Evolutionary conservation across 2,113 vertebrate genomes (phyloP).

Genomic region (Chaetura pelagica): DNA sequence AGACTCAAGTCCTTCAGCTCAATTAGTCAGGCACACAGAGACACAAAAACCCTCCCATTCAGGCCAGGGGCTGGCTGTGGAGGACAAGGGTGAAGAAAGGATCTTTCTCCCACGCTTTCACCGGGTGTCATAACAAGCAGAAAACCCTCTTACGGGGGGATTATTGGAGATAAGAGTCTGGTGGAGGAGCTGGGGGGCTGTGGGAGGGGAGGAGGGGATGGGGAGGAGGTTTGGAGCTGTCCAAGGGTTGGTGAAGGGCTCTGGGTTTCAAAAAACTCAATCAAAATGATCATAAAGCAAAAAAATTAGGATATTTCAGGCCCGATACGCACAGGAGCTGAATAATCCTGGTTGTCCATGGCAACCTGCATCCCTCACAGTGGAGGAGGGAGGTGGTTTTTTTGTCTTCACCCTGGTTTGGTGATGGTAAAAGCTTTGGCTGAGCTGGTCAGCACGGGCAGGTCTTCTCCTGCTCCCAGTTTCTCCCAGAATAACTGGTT

Average conservation of each 20-base stretch:
- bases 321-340: background rate
- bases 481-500: background rate
- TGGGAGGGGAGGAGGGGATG: background rate
- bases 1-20: constrained; percentile 82
- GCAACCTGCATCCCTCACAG: constrained; percentile 16
- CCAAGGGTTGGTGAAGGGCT: background rate
- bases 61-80: constrained; percentile 64
- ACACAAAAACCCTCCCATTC: constrained; percentile 71
- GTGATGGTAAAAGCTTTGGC: background rate
- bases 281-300: too few relatives aligned
- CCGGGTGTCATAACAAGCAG: constrained; percentile 83
- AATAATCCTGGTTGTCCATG: constrained; percentile 58
- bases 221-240: background rate
- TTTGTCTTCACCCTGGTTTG: background rate
- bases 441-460: fast-evolving
- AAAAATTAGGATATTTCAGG: background rate
- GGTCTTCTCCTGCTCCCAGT: fast-evolving
- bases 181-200: constrained; percentile 41
- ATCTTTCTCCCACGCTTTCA: constrained; percentile 76
- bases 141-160: constrained; percentile 77
- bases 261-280: background rate
- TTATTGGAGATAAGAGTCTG: constrained; percentile 74
- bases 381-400: constrained; percentile 17
- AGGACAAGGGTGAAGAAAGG: constrained; percentile 72
- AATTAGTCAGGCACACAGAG: constrained; percentile 81